phyloP scores from a whole-genome alignment of 2,888 invertebrate species.

The Tipula lateralis region DNA sequence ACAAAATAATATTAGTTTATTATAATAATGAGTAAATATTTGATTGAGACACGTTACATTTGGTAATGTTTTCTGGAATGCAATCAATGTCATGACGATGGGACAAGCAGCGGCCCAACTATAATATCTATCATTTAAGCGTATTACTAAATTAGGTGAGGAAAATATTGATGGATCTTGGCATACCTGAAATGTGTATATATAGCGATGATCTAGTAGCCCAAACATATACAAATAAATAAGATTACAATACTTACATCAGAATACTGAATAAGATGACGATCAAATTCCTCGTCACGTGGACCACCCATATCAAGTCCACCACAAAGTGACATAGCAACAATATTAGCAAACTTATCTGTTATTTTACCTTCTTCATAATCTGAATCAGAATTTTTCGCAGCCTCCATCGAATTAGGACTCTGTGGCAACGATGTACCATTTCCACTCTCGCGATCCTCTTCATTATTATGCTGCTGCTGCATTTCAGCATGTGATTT shows the following conservation, averaged over 20 bases:
- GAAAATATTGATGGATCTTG: slow-evolving; percentile 69
- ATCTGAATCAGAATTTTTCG: slow-evolving; percentile 74
- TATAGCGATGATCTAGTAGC: too few species aligned
- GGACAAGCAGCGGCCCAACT: slow-evolving; percentile 90
- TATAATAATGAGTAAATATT: background rate
- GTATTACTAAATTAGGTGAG: slow-evolving; percentile 77
- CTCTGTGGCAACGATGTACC: slow-evolving; percentile 94
- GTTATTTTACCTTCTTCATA: slow-evolving; percentile 69
- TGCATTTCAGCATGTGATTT: background rate
- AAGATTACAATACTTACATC: slow-evolving; percentile 47
- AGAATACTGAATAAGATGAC: slow-evolving; percentile 53
- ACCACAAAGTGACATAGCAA: slow-evolving; percentile 76
- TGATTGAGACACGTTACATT: slow-evolving; percentile 49
- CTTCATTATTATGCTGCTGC: slow-evolving; percentile 55
- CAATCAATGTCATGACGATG: slow-evolving; percentile 78
- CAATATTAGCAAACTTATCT: slow-evolving; percentile 53
- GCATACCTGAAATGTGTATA: slow-evolving; percentile 49
- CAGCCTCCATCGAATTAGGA: slow-evolving; percentile 80
- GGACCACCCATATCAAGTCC: slow-evolving; percentile 56
- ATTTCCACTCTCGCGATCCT: slow-evolving; percentile 94
- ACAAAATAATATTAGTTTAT: background rate
- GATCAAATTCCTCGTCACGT: slow-evolving; percentile 58
- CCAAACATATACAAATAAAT: too few species aligned
- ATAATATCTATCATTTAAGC: slow-evolving; percentile 81
- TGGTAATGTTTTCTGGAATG: slow-evolving; percentile 81